phyloP scores from a whole-genome alignment of 2,888 invertebrate species.

The Ochropacha duplaris region DNA sequence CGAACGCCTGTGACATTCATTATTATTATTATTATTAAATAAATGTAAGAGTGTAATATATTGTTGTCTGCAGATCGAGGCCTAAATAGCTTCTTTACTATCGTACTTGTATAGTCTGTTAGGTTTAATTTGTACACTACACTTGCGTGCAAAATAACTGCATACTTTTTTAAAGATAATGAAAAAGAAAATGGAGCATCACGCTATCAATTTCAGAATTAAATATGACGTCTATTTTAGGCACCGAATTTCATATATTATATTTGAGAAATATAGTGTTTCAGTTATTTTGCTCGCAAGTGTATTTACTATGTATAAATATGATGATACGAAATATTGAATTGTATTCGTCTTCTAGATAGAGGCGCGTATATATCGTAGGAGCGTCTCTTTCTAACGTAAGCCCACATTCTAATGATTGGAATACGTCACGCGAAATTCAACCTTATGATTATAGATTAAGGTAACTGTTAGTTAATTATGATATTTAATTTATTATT shows the following conservation, averaged over 20 bases:
- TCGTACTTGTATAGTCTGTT: conserved; percentile 39
- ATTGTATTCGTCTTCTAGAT: conserved; percentile 7
- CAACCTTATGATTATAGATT: conserved; percentile 7
- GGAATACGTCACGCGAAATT: conserved; percentile 17
- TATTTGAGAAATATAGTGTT: background rate
- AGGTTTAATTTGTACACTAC: conserved; percentile 25
- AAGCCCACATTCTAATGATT: conserved; percentile 14
- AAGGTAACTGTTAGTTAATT: background rate
- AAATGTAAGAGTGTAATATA: conserved; percentile 52
- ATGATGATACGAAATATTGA: background rate
- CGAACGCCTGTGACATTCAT: background rate
- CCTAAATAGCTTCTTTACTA: conserved; percentile 56
- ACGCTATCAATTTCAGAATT: too few species aligned
- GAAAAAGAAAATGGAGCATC: too few species aligned
- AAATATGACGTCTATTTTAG: too few species aligned
- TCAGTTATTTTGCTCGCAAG: background rate
- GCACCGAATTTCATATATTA: too few species aligned
- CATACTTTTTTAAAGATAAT: background rate
- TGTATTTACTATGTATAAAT: background rate
- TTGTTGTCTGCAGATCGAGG: conserved; percentile 47
- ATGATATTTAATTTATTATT: conserved; percentile 9
- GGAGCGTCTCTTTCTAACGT: conserved; percentile 11
- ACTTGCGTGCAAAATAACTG: conserved; percentile 8
- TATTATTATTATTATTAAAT: conserved; percentile 11
- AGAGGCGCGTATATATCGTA: conserved; percentile 12